Evolutionary conservation across 2,797 vertebrate species (phyloP).

Genomic region (Xerus rutilus): DNA sequence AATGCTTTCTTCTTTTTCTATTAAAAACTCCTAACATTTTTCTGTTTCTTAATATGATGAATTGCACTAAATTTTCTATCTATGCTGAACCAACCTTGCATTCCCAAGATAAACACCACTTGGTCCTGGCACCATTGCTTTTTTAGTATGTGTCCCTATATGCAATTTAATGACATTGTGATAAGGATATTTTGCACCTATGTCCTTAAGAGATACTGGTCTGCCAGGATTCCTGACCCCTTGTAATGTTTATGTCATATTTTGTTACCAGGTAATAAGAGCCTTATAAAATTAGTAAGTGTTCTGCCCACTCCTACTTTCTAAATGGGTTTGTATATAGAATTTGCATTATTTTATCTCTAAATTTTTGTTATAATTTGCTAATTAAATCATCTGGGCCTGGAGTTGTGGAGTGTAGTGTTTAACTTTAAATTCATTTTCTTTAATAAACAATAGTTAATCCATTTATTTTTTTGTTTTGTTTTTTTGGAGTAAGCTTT

Average conservation of each 20-base stretch:
- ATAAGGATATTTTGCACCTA: background rate
- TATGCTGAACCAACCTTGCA: background rate
- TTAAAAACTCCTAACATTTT: background rate
- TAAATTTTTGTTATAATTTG: background rate
- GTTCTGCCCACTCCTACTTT: background rate
- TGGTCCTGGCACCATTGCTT: background rate
- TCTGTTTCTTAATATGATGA: background rate
- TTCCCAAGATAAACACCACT: constrained; percentile 3
- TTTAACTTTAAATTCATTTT: constrained; percentile 42
- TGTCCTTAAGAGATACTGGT: background rate
- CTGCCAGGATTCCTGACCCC: background rate
- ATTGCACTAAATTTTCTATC: background rate
- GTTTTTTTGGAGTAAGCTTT: background rate
- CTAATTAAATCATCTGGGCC: background rate
- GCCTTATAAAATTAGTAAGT: background rate
- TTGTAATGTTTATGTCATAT: background rate
- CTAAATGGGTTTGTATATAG: background rate
- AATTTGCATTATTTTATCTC: constrained; percentile 4
- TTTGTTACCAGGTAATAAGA: background rate
- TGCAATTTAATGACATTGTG: background rate
- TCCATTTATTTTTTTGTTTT: background rate
- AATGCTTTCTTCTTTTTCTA: background rate
- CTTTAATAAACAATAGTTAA: background rate
- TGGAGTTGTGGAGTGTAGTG: background rate
- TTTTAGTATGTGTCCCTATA: background rate